Evolutionary conservation across 2,113 vertebrate genomes (phyloP).

Genomic region (Burhinus oedicnemus): DNA sequence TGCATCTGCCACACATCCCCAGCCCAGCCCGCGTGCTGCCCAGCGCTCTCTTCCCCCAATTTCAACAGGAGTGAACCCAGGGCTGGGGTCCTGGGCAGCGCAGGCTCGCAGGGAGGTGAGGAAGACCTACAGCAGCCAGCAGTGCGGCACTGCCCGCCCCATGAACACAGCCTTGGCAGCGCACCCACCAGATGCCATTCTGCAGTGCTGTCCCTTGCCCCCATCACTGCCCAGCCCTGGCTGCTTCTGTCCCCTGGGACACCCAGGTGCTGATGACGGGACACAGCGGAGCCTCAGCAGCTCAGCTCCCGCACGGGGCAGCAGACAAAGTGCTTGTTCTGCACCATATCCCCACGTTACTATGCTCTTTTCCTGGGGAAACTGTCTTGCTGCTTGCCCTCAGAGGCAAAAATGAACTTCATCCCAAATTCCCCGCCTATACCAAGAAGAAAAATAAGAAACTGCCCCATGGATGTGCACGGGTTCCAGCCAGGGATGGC

Average conservation of each 20-base stretch:
- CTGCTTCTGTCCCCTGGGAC: not conserved
- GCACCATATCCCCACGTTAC: rapidly evolving
- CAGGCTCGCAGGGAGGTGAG: no score
- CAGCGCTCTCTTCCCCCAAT: no score
- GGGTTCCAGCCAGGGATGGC: not conserved
- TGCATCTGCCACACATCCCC: not conserved
- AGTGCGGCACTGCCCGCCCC: no score
- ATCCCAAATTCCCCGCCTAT: not conserved
- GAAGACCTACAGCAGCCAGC: no score
- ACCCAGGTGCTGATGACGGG: not conserved
- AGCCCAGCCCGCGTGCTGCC: not conserved
- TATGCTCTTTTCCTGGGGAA: not conserved
- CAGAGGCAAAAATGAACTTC: not conserved
- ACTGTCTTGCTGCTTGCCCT: not conserved
- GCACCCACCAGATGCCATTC: no score
- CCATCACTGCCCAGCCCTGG: not conserved
- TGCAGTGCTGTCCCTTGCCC: not conserved
- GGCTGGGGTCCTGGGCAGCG: no score
- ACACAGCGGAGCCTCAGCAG: not conserved
- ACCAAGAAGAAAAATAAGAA: not conserved
- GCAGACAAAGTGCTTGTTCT: not conserved
- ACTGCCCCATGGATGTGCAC: not conserved
- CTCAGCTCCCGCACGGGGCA: rapidly evolving
- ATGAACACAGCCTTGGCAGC: no score
- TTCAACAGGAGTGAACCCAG: no score